Evolutionary conservation across 1,140 invertebrate genomes (phyloP).

Genomic region (Batillaria attramentaria): DNA sequence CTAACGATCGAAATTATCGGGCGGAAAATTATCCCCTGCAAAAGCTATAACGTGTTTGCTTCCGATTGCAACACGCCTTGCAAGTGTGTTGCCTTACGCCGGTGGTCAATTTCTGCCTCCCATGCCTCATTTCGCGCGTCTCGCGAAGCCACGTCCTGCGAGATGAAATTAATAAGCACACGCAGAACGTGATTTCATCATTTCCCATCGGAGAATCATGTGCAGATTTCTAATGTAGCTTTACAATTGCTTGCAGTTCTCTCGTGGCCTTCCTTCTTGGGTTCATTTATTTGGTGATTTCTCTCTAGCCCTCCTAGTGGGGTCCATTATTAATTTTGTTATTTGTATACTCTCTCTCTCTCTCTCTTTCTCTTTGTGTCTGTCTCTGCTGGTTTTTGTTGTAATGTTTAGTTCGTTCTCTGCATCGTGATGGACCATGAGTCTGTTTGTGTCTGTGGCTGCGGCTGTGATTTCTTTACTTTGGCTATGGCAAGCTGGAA

Average conservation of each 20-base stretch:
- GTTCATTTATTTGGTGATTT: background rate
- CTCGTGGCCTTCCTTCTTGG: background rate
- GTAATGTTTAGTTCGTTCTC: background rate
- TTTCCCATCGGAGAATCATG: no score
- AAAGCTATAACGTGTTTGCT: background rate
- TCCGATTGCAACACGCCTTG: background rate
- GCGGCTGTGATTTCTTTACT: background rate
- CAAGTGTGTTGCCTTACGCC: background rate
- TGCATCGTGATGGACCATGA: no score
- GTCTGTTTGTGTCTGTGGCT: background rate
- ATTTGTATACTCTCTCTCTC: slow-evolving; percentile 4
- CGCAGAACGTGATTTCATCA: no score
- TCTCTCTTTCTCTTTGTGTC: background rate
- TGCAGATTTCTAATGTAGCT: no score
- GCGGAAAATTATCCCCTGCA: background rate
- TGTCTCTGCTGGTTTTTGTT: background rate
- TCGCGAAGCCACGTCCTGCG: background rate
- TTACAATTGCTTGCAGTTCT: background rate
- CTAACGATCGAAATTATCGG: background rate
- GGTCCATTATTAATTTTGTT: background rate
- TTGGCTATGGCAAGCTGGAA: background rate
- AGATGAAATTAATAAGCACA: background rate
- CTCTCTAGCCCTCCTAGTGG: background rate
- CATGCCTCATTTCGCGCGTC: no score
- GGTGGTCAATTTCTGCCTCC: background rate